Evolutionary conservation across 2,113 vertebrate genomes (phyloP).

Genomic region (Rallus limicola): DNA sequence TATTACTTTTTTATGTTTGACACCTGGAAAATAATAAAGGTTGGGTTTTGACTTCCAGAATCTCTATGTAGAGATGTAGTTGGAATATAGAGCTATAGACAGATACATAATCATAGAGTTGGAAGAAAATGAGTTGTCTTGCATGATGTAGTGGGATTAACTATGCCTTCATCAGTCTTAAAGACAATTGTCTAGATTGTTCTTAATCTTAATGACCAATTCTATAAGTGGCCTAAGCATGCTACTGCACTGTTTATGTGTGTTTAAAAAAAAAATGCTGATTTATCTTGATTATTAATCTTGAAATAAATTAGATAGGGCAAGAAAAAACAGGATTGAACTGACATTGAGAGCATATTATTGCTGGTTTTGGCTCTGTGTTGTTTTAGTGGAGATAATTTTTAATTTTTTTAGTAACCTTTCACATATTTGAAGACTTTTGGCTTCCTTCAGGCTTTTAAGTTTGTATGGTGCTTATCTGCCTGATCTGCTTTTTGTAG

Average conservation of each 20-base stretch:
- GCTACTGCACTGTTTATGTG: neutral
- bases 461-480: neutral
- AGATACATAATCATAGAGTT: neutral
- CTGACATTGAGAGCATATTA: neutral
- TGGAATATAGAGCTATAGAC: neutral
- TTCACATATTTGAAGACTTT: neutral
- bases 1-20: neutral
- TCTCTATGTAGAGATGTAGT: neutral
- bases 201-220: neutral
- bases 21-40: neutral
- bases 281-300: neutral
- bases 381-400: neutral
- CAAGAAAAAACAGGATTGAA: neutral
- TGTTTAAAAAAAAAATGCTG: too few relatives aligned
- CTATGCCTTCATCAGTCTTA: neutral
- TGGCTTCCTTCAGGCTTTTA: neutral
- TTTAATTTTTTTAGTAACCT: neutral
- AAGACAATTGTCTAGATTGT: neutral
- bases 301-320: neutral
- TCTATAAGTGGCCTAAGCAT: neutral
- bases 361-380: neutral
- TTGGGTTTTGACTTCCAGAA: neutral
- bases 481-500: neutral
- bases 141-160: rapidly evolving
- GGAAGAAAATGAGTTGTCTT: neutral